A percentile compares a stretch with the other conserved stretches of the same genome.
These are phyloP conservation scores for Agrochola lota DNA, from an alignment of 2,888 invertebrate genomes.

Conservation along the genomic window DNA sequence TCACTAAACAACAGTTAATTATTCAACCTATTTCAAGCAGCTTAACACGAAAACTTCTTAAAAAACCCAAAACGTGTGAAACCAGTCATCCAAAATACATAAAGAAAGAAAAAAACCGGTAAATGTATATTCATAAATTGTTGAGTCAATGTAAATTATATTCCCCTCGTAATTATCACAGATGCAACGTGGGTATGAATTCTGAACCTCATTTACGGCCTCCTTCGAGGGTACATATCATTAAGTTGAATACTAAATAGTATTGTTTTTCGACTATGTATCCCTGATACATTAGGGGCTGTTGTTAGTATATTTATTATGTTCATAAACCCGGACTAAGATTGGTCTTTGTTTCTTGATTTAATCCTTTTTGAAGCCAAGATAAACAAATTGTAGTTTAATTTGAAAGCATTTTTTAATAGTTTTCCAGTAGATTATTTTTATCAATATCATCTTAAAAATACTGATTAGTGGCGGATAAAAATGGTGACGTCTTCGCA, in stretches of 20 bases:
- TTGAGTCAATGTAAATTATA: conserved; percentile 70
- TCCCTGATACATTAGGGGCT: conserved; percentile 46
- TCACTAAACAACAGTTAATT: neutral
- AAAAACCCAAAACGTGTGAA: conserved; percentile 41
- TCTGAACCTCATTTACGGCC: conserved; percentile 85
- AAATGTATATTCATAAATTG: conserved; percentile 75
- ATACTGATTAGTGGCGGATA: too few relatives aligned
- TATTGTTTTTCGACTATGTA: conserved; percentile 68
- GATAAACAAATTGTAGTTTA: too few relatives aligned
- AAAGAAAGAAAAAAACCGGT: conserved; percentile 56
- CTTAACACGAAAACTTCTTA: conserved; percentile 11
- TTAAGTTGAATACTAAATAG: conserved; percentile 74
- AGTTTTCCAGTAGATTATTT: too few relatives aligned
- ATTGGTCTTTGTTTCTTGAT: conserved; percentile 12
- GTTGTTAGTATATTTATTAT: conserved; percentile 28
- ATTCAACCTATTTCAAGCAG: conserved; percentile 2
- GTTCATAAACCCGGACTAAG: conserved; percentile 24
- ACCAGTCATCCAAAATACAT: conserved; percentile 20
- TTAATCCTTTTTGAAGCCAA: conserved; percentile 23
- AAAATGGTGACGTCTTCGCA: too few relatives aligned
- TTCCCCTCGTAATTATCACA: conserved; percentile 79
- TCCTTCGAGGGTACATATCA: conserved; percentile 86
- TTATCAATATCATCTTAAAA: too few relatives aligned
- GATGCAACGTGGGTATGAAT: conserved; percentile 85
- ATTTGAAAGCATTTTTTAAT: neutral